Conservation (phyloP, 2,113 vertebrate genomes). For the Nothocercus nigrocapillus region DNA sequence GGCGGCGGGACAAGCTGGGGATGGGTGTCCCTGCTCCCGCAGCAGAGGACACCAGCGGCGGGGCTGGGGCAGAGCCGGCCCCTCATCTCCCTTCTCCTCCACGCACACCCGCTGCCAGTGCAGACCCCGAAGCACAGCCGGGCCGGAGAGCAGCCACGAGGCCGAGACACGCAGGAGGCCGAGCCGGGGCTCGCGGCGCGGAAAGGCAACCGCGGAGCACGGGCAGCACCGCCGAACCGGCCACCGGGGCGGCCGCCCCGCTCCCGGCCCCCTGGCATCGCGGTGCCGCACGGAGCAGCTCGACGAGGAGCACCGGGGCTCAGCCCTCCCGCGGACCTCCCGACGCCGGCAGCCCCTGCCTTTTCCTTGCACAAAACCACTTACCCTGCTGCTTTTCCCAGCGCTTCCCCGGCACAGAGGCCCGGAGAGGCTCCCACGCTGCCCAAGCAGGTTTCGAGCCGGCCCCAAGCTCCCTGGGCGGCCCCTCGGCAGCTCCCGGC, state of each 20-base stretch:
- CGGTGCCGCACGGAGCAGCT: too few species aligned
- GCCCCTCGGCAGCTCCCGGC: neutral
- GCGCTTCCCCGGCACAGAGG: neutral
- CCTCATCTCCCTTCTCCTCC: neutral
- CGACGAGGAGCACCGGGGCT: neutral
- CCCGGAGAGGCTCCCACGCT: neutral
- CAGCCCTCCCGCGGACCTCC: neutral
- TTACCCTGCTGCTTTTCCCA: accelerated
- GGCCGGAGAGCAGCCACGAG: neutral
- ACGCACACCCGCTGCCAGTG: too few species aligned
- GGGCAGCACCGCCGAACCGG: too few species aligned
- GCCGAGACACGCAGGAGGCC: neutral
- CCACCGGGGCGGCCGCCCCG: too few species aligned
- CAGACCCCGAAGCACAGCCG: neutral
- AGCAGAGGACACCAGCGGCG: neutral
- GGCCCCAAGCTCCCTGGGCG: accelerated
- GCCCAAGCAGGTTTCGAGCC: neutral
- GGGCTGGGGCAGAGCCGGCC: neutral
- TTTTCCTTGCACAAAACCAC: neutral
- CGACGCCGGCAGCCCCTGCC: accelerated
- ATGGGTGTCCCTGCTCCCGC: neutral
- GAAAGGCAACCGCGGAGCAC: too few species aligned
- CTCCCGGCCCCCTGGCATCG: too few species aligned
- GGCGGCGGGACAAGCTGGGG: neutral
- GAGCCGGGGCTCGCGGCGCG: too few species aligned